Evolutionary conservation across 2,797 vertebrate genomes (phyloP), one percentile per base, ranked within the genome.

Genomic region (Iguana delicatissima): DNA sequence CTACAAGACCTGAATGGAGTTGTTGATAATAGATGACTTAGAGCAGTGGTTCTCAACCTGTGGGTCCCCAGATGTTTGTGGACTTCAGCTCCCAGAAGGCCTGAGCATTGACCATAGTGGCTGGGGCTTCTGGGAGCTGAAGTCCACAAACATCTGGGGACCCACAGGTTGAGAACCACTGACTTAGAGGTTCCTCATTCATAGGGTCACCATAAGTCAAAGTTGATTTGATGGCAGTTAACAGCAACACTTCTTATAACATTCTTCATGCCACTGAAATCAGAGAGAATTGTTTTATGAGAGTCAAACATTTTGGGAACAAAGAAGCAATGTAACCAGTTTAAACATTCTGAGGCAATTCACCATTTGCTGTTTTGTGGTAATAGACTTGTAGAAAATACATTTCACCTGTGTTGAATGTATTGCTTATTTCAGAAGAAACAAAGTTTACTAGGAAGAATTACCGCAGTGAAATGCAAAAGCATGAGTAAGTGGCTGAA

Each of bases 401-500:
- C 57, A 16, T 29, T 86, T 85, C 72, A 77, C 38, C 32, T 89
- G 57, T 73, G 67, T 14, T 29, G 6, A 2, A 35, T 18, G 29
- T 67, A 82, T 55, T 80, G 73, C 9, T 89, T 85, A 62, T 72
- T 85, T 59, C 59, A 35, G 14, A 62, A n/a, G n/a, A 69, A 42
- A n/a, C 50, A 46, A 91, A 59, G 1, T 50, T 93, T 90, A 29
- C 35, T 92, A 90, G 91, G 55, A 89, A 52, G 93, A 6, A 85
- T 91, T 91, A 89, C 10, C 38, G 6, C 10, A 82, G 79, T 94
- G 83, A 94, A 92, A 92, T 89, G 35, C 92, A 95, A 96, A 92
- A 84, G 85, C 80, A 89, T 74, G 50, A 90, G 14, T 1, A 26
- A 95, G 96, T 96, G 96, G 96, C 96, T 96, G 92, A 94, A 94